Percentiles rank a stretch among this genome's conserved stretches.
Evolutionary conservation across 2,113 vertebrate genomes (phyloP).

Genomic region (Protobothrops mucrosquamatus): DNA sequence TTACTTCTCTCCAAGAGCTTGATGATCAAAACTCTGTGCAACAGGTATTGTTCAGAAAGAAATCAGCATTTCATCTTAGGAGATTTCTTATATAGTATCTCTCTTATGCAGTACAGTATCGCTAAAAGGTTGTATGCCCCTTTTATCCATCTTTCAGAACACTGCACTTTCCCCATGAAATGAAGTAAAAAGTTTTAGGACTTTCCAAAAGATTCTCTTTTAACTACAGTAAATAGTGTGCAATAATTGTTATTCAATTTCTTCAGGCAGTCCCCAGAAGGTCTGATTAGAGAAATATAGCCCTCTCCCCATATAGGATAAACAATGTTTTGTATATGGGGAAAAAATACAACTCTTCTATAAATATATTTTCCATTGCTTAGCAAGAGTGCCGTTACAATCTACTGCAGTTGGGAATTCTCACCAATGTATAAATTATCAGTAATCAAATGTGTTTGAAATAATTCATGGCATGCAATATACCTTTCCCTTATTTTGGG

Average conservation of each 20-base stretch:
- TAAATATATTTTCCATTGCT: background rate
- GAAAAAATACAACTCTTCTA: background rate
- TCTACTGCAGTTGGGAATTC: background rate
- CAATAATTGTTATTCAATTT: background rate
- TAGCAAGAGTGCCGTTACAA: background rate
- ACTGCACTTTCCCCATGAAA: background rate
- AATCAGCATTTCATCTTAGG: background rate
- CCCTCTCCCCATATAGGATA: background rate
- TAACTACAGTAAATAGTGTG: background rate
- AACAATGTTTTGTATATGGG: background rate
- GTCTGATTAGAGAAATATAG: background rate
- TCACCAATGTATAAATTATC: background rate
- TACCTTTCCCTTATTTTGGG: background rate
- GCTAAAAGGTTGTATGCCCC: background rate
- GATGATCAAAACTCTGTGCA: background rate
- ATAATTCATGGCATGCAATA: background rate
- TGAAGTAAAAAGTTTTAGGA: background rate
- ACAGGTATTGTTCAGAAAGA: background rate
- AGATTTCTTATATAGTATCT: background rate
- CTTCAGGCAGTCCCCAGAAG: background rate
- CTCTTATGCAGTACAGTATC: background rate
- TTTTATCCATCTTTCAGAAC: background rate
- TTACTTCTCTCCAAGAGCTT: background rate
- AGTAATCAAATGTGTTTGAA: background rate
- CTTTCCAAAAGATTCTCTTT: background rate